Evolutionary conservation across 2,888 invertebrate species (phyloP), one percentile per base, ranked within the genome.

Genomic region (Colostygia pectinataria): DNA sequence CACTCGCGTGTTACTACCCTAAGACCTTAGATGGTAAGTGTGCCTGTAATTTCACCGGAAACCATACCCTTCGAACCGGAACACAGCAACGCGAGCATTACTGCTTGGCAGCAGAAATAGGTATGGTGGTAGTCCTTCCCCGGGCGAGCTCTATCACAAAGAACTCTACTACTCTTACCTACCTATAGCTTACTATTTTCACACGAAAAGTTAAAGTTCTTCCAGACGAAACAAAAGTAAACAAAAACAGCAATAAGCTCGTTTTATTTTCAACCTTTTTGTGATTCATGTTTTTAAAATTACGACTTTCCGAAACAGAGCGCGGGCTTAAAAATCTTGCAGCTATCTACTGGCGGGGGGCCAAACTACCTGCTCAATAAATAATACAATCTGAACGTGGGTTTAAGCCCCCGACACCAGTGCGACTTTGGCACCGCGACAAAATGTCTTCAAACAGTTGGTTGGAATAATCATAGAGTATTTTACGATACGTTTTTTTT

Each of bases 361-460:
- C 88, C 89, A 88, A 87, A 89, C 87, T 89, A 89, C 89, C 89
- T 89, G 89, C 73, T 59, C 79, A 71, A 74, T 88, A 85, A 86
- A 88, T 86, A 80, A 83, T 79, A 70, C 82, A 76, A 83, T 81
- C 82, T 80, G 78, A 70, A 62, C 63, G 66, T 64, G 57, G 57
- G 49, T 31, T 20, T 44, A 59, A 50, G 47, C 44, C 10, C n/a
- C 0, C 0, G 1, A 5, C 52, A 71, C 39, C 60, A 64, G 0
- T 2, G 57, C 66, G 60, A 67, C 62, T 54, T 50, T 52, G 15
- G 24, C 25, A 37, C 55, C 52, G 52, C 45, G 33, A 49, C 32
- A 40, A 3, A 9, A 33, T 23, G 18, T 18, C 18, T 18, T 18
- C 2, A 2, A 4, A 18, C 4, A 3, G 18, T 18, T 18, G 18